Percentiles rank a stretch among this genome's conserved stretches.
These are phyloP conservation scores for Pseudochromis fuscus DNA, from an alignment of 2,797 vertebrate genomes.

Conservation along the genomic window DNA sequence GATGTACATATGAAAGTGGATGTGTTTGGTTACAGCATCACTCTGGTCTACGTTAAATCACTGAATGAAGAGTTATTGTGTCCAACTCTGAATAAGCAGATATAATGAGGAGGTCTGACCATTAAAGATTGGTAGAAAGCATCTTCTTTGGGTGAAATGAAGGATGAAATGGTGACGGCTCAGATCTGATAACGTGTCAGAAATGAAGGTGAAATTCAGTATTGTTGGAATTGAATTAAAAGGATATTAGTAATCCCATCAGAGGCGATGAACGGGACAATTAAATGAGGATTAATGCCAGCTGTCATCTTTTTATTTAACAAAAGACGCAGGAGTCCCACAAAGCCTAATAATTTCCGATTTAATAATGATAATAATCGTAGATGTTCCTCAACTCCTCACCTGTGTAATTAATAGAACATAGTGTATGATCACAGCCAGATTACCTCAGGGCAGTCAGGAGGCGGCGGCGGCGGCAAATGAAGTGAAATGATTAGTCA, in stretches of 20 bases:
- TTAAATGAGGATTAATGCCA: conserved; percentile 20
- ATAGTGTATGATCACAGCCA: neutral
- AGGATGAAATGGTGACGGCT: neutral
- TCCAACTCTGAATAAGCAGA: neutral
- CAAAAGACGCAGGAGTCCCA: neutral
- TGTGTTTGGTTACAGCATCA: neutral
- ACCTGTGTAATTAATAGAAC: conserved; percentile 2
- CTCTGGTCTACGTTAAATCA: neutral
- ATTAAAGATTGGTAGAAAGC: neutral
- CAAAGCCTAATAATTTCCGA: neutral
- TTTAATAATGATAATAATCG: conserved; percentile 1
- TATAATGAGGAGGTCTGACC: neutral
- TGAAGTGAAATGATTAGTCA: neutral
- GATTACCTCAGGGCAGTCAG: too few relatives aligned
- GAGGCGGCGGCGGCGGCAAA: too few relatives aligned
- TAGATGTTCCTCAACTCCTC: conserved; percentile 5
- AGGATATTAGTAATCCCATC: conserved; percentile 5
- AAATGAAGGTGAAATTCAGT: neutral
- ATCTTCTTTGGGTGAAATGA: neutral
- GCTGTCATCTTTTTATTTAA: conserved; percentile 13
- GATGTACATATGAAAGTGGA: too few relatives aligned
- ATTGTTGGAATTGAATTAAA: neutral
- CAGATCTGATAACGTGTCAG: neutral
- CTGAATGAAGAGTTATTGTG: too few relatives aligned
- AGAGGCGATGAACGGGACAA: neutral